Evolutionary conservation across 2,888 invertebrate genomes (phyloP).

Genomic region (Resseliella maxima): DNA sequence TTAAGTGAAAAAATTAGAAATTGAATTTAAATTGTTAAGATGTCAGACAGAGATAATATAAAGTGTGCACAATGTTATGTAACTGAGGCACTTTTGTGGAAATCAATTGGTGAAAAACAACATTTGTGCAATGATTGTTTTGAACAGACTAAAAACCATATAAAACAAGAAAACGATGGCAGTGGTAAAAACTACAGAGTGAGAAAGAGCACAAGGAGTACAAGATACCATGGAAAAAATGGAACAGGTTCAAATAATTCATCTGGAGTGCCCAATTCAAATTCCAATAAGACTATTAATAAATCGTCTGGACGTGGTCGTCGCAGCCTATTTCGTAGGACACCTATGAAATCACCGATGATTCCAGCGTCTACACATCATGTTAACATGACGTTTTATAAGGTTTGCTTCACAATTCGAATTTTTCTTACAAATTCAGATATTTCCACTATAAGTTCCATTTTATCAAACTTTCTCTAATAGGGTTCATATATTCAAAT

Average conservation of each 20-base stretch:
- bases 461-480: neutral
- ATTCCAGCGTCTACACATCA: conserved; percentile 85
- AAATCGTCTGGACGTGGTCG: conserved; percentile 79
- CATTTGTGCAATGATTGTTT: conserved; percentile 83
- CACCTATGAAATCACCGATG: conserved; percentile 82
- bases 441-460: neutral
- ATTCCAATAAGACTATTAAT: conserved; percentile 62
- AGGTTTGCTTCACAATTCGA: conserved; percentile 67
- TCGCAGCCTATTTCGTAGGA: conserved; percentile 81
- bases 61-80: conserved; percentile 78
- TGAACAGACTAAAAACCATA: conserved; percentile 69
- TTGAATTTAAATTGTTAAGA: neutral
- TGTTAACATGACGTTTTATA: conserved; percentile 81
- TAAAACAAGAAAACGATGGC: conserved; percentile 61
- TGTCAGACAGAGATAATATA: conserved; percentile 64
- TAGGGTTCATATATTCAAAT: conserved; percentile 85
- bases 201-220: conserved; percentile 63
- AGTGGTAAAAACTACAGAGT: conserved; percentile 60
- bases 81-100: conserved; percentile 79
- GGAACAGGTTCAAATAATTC: neutral
- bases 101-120: conserved; percentile 76
- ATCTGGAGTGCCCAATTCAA: conserved; percentile 59
- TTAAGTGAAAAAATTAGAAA: neutral
- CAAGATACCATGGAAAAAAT: conserved; percentile 68
- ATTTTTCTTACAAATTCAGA: conserved; percentile 5